Evolutionary conservation across 2,888 invertebrate species (phyloP).

Genomic region (Rhagophthalmus giganteus): DNA sequence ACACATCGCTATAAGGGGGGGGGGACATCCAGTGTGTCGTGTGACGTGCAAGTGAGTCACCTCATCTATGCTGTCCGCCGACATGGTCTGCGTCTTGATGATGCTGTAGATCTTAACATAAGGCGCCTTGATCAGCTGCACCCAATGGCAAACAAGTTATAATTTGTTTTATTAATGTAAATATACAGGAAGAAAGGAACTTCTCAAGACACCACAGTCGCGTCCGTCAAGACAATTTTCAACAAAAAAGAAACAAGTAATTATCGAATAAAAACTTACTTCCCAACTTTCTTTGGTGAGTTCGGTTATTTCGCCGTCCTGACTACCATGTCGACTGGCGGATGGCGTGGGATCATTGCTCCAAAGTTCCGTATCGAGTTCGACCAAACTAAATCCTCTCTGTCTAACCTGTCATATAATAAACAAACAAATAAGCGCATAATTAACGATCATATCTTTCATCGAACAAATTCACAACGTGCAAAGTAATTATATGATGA

Average conservation of each 20-base stretch:
- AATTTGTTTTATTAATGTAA: too few species aligned
- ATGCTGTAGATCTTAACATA: conserved; percentile 96
- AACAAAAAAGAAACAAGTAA: not conserved
- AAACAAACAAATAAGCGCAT: not conserved
- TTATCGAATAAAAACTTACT: conserved; percentile 64
- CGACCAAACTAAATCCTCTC: conserved; percentile 82
- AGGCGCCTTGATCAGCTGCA: conserved; percentile 93
- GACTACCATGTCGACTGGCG: conserved; percentile 63
- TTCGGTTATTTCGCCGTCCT: conserved; percentile 74
- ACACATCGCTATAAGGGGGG: conserved; percentile 26
- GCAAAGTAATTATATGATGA: conserved; percentile 13
- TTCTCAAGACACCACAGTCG: too few species aligned
- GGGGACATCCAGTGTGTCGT: conserved; percentile 28
- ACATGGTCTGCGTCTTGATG: conserved; percentile 88
- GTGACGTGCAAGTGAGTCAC: conserved; percentile 45
- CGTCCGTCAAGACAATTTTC: not conserved
- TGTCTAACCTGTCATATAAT: conserved; percentile 57
- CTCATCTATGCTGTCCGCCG: conserved; percentile 63
- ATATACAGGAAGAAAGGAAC: too few species aligned
- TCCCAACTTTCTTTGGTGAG: conserved; percentile 91
- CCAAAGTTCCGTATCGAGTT: conserved; percentile 87
- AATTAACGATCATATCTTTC: conserved; percentile 6
- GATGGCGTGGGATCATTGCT: conserved; percentile 65
- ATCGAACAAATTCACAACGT: conserved; percentile 11
- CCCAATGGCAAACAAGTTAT: conserved; percentile 30